Evolutionary conservation across 2,888 invertebrate genomes (phyloP).

Genomic region (Celastrina argiolus): DNA sequence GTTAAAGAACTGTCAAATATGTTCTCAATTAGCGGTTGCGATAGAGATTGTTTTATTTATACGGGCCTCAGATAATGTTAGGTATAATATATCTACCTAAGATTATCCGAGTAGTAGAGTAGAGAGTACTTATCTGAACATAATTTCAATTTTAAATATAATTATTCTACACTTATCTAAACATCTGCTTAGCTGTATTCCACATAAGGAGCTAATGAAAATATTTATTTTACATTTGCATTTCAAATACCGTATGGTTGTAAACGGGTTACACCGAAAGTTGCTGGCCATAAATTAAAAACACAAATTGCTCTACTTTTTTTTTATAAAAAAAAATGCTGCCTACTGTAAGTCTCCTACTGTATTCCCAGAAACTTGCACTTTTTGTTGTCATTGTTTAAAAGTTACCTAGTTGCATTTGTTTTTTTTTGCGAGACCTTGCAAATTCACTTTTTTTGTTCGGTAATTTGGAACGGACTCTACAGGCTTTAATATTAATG

Average conservation of each 20-base stretch:
- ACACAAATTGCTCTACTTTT: not conserved
- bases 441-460: not conserved
- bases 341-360: not conserved
- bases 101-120: too few relatives aligned
- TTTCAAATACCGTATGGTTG: not conserved
- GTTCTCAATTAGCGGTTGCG: too few relatives aligned
- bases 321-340: not conserved
- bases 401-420: not conserved
- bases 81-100: too few relatives aligned
- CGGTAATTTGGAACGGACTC: not conserved
- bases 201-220: too few relatives aligned
- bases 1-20: too few relatives aligned
- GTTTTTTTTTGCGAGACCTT: not conserved
- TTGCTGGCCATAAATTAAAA: not conserved
- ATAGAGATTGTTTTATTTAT: too few relatives aligned
- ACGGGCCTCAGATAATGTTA: too few relatives aligned
- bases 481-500: too few relatives aligned
- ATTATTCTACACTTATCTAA: too few relatives aligned
- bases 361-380: slow-evolving; percentile 14
- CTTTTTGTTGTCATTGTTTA: slow-evolving; percentile 6
- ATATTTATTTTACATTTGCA: not conserved
- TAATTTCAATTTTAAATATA: too few relatives aligned
- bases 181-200: too few relatives aligned
- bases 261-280: not conserved
- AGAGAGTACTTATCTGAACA: too few relatives aligned